Evolutionary conservation across 2,113 vertebrate species (phyloP).

Genomic region (Amazona vittata): DNA sequence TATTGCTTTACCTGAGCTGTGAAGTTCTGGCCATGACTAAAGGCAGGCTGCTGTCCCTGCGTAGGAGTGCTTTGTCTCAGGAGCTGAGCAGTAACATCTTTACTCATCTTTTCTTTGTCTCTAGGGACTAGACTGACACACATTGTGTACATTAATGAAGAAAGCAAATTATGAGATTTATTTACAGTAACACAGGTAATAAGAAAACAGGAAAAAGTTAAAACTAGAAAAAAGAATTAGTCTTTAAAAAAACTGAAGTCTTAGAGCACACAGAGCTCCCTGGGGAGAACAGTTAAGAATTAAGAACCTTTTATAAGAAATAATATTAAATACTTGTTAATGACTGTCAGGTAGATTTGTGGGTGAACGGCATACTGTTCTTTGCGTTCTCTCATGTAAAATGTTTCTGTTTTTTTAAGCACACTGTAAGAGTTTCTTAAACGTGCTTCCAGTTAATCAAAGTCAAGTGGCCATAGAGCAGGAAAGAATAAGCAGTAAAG

Average conservation of each 20-base stretch:
- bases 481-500: conserved; percentile 39
- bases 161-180: conserved; percentile 48
- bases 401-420: conserved; percentile 54
- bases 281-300: conserved; percentile 26
- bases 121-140: not conserved
- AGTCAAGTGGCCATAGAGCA: conserved; percentile 61
- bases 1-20: not conserved
- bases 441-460: conserved; percentile 58
- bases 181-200: conserved; percentile 52
- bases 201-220: conserved; percentile 60
- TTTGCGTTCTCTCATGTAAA: conserved; percentile 44
- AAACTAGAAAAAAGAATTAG: conserved; percentile 16
- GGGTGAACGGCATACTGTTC: conserved; percentile 42
- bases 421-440: conserved; percentile 35
- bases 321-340: conserved; percentile 50
- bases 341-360: conserved; percentile 53
- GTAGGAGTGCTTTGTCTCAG: not conserved
- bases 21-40: not conserved
- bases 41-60: not conserved
- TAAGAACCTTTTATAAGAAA: conserved; percentile 54
- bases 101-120: not conserved
- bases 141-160: not conserved
- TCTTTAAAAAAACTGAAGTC: conserved; percentile 23
- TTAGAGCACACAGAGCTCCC: not conserved
- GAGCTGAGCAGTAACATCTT: not conserved